Evolutionary conservation across 2,113 vertebrate genomes (phyloP).

Genomic region (Sphyrna mokarran): DNA sequence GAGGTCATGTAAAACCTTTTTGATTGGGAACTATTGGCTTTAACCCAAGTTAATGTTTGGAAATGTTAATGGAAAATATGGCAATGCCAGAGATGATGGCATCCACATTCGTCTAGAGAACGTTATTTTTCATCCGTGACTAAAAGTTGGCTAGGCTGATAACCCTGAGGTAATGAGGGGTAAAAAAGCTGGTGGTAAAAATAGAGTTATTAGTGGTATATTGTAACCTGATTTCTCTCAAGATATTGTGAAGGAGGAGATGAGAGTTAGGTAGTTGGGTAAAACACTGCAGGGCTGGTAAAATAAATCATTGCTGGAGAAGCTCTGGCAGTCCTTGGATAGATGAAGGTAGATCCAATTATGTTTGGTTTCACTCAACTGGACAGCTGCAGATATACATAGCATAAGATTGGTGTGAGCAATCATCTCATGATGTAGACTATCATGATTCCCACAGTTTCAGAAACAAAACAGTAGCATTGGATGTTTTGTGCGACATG

Average conservation of each 20-base stretch:
- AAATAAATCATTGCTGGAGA: not conserved
- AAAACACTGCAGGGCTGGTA: no score
- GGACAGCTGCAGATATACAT: not conserved
- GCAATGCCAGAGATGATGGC: not conserved
- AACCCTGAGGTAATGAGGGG: not conserved
- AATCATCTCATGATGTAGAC: not conserved
- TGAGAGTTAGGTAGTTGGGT: not conserved
- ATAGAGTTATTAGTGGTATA: not conserved
- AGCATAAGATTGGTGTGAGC: not conserved
- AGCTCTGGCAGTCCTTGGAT: not conserved
- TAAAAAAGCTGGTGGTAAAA: not conserved
- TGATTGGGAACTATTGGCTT: not conserved
- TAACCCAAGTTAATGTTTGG: not conserved
- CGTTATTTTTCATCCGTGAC: not conserved
- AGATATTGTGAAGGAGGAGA: not conserved
- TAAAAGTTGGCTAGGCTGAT: not conserved
- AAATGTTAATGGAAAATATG: not conserved
- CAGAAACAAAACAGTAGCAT: not conserved
- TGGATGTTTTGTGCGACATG: not conserved
- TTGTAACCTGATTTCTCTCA: not conserved
- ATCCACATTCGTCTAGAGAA: not conserved
- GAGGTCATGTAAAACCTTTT: not conserved
- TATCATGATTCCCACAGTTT: not conserved
- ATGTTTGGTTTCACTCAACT: not conserved
- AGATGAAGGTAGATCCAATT: not conserved